A percentile compares a stretch with the other conserved stretches of the same genome.
Conservation (phyloP, 1,140 invertebrate species). For the Macrobrachium nipponense region DNA sequence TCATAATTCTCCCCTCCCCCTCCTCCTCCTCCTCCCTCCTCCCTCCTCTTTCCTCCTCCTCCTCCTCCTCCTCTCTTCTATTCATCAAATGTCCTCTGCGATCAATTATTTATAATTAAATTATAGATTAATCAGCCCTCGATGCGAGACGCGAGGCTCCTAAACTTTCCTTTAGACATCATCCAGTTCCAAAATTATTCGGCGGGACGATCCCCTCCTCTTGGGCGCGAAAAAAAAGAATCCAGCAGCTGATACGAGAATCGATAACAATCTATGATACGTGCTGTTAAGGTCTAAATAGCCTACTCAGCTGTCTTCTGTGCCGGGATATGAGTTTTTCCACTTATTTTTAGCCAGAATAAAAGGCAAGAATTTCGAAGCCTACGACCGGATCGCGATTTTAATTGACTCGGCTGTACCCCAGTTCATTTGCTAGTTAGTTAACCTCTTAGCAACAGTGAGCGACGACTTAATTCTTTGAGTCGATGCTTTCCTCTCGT, state of each 20-base stretch:
- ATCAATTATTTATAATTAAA: slow-evolving; percentile 62
- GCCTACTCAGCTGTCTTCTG: no score
- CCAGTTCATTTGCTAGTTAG: slow-evolving; percentile 18
- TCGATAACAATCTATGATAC: slow-evolving; percentile 40
- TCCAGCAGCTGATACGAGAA: neutral
- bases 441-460: slow-evolving; percentile 15
- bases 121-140: slow-evolving; percentile 62
- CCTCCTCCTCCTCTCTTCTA: slow-evolving; percentile 52
- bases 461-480: neutral
- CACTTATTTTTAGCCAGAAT: no score
- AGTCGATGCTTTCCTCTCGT: no score
- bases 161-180: slow-evolving; percentile 43
- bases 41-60: slow-evolving; percentile 8
- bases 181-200: slow-evolving; percentile 47
- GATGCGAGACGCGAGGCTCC: slow-evolving; percentile 42
- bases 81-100: slow-evolving; percentile 57
- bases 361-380: no score
- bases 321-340: no score
- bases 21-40: slow-evolving; percentile 38
- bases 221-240: slow-evolving; percentile 36
- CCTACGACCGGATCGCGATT: no score
- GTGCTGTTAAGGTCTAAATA: slow-evolving; percentile 9
- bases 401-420: neutral
- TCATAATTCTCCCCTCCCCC: slow-evolving; percentile 51
- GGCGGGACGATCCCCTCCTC: neutral